Conservation (phyloP, 2,113 vertebrate species). For the Pelobates fuscus region DNA sequence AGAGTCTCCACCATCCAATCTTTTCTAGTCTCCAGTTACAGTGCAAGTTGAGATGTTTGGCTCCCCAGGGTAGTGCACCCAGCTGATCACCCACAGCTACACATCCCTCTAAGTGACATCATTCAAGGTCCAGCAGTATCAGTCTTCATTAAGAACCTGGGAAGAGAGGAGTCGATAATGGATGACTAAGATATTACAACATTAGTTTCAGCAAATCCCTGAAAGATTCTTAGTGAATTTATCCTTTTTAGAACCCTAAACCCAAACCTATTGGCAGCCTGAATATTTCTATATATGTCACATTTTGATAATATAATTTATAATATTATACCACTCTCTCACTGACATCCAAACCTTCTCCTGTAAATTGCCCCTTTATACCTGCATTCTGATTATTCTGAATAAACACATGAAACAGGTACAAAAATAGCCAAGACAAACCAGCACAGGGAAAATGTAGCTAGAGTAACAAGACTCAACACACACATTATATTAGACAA, state of each 20-base stretch:
- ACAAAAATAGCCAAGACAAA: too few relatives aligned
- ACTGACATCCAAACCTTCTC: too few relatives aligned
- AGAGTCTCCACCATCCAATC: conserved; percentile 50
- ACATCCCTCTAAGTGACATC: conserved; percentile 53
- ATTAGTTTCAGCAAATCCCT: conserved; percentile 65
- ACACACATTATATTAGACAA: too few relatives aligned
- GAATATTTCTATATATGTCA: conserved; percentile 10
- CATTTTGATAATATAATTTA: too few relatives aligned
- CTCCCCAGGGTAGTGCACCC: conserved; percentile 23
- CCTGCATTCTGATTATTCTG: too few relatives aligned
- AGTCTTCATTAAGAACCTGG: conserved; percentile 74
- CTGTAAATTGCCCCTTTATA: too few relatives aligned
- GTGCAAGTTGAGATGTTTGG: conserved; percentile 43
- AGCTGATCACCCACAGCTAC: conserved; percentile 50
- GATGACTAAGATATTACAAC: conserved; percentile 71
- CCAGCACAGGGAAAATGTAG: too few relatives aligned
- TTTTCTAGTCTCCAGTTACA: conserved; percentile 50
- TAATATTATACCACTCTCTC: too few relatives aligned
- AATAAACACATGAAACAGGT: too few relatives aligned
- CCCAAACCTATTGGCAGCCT: conserved; percentile 53
- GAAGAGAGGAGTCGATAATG: conserved; percentile 69
- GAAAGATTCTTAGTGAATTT: conserved; percentile 55
- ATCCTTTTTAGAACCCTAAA: conserved; percentile 57
- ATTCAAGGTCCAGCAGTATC: conserved; percentile 55
- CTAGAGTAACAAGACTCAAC: too few relatives aligned